Evolutionary conservation across 2,113 vertebrate genomes (phyloP).

Genomic region (Mormyrus iriodes): DNA sequence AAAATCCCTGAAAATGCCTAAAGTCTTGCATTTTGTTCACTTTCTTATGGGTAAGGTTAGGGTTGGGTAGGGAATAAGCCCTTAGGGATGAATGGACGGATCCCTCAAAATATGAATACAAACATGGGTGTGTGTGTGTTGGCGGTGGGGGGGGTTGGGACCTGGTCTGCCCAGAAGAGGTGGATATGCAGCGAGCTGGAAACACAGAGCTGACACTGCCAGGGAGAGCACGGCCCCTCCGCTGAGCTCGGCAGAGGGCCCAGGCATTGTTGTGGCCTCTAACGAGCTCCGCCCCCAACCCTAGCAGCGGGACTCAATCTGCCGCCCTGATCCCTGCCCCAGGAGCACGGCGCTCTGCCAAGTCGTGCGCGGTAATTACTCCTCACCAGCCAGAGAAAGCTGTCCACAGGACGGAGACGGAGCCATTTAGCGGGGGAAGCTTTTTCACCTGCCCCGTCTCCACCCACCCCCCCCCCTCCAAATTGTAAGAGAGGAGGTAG

Average conservation of each 20-base stretch:
- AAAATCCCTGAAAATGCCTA: background rate
- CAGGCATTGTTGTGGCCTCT: slow-evolving; percentile 56
- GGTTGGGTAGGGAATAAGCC: background rate
- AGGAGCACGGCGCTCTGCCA: slow-evolving; percentile 27
- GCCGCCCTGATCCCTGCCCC: slow-evolving; percentile 54
- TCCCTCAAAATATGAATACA: background rate
- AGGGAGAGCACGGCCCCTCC: slow-evolving; percentile 9
- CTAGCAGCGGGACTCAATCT: slow-evolving; percentile 52
- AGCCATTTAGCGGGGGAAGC: slow-evolving; percentile 26
- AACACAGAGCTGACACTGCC: background rate
- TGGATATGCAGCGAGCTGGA: background rate
- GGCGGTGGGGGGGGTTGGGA: background rate
- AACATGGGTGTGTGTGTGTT: background rate
- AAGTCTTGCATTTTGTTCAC: background rate
- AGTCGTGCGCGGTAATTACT: slow-evolving; percentile 47
- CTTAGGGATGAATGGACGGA: background rate
- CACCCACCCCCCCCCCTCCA: background rate
- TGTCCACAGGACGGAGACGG: slow-evolving; percentile 40
- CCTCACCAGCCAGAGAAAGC: slow-evolving; percentile 40
- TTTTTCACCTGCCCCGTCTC: slow-evolving; percentile 18
- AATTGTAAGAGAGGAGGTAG: background rate
- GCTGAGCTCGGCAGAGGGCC: slow-evolving; percentile 28
- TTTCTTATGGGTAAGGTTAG: background rate
- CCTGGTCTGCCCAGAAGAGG: background rate
- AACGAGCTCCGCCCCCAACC: slow-evolving; percentile 50